Evolutionary conservation across 2,113 vertebrate genomes (phyloP), one percentile per base, ranked within the genome.

Genomic region (Coptodon rendalli): DNA sequence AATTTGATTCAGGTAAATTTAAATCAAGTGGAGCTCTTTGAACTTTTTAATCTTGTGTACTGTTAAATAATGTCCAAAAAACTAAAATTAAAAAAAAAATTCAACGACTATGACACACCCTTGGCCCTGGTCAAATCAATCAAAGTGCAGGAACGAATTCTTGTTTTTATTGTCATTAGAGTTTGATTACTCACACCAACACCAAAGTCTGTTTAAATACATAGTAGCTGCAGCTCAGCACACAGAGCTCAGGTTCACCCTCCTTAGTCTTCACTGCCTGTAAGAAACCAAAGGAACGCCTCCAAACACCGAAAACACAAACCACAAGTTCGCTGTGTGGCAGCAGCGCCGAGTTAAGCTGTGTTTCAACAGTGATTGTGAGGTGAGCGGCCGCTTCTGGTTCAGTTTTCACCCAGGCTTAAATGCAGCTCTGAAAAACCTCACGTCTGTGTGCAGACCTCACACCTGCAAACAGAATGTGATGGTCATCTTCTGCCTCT

Each of bases 371-470:
- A 43, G 66, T 43, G n/a, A 71, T 14, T 43, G 17, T 27, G 79
- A 82, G 83, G 81, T 81, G 88, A 90, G 38, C 56, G 3, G 6
- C 6, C 1, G 71, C 43, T 66, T 40, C 80, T 2, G 22, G 27
- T 68, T 22, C 81, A 68, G 11, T 53, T 86, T 54, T 89, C 91
- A 89, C 88, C 27, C 50, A 24, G 50, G 50, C 84, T 90, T 80
- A 10, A 89, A 29, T 38, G 86, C 79, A 40, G 54, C 68, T 80
- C 16, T 56, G 52, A 80, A 91, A 76, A 89, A 89, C 68, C 82
- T 87, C 85, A 86, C 76, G 22, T 89, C 87, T 66, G 59, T 87
- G 57, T 88, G 52, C 68, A 91, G 88, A 91, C 27, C 54, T 93
- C 76, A 86, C 87, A 89, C 78, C 71, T 86, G 50, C 31, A 82